A percentile compares a stretch with the other conserved stretches of the same genome.
These are phyloP conservation scores for Thymelicus acteon DNA, from an alignment of 2,888 invertebrate species.

Conservation along the genomic window DNA sequence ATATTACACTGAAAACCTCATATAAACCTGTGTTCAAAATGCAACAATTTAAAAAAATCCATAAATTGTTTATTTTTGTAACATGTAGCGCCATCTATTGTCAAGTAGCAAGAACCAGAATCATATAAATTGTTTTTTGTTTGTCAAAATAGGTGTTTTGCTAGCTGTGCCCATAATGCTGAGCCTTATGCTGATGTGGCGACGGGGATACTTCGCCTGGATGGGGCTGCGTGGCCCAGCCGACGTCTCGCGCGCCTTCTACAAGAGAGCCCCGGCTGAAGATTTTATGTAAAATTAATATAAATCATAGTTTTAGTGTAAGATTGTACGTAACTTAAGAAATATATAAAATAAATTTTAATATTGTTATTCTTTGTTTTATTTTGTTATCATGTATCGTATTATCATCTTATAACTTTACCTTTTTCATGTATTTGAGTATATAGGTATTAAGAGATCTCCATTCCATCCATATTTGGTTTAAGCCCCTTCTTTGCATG, in stretches of 20 bases:
- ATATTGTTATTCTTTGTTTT: background rate
- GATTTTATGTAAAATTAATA: constrained; percentile 57
- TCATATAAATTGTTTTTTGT: constrained; percentile 28
- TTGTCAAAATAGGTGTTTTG: constrained; percentile 79
- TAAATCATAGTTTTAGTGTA: constrained; percentile 3
- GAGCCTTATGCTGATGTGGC: constrained; percentile 85
- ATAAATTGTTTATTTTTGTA: no score
- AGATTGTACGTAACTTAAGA: background rate
- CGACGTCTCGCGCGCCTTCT: constrained; percentile 88
- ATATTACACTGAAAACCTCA: no score
- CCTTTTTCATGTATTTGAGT: no score
- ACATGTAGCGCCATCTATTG: background rate
- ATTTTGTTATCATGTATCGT: background rate
- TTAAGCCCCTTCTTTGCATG: no score
- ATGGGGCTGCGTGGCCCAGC: constrained; percentile 84
- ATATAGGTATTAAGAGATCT: no score
- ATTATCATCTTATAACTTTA: no score
- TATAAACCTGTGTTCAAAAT: no score
- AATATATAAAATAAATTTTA: constrained; percentile 6
- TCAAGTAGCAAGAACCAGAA: background rate
- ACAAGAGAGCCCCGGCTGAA: constrained; percentile 86
- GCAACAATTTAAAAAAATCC: no score
- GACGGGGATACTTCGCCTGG: constrained; percentile 87
- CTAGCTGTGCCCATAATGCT: constrained; percentile 88
- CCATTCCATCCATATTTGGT: background rate